These are phyloP conservation scores for Drosophila nr. medialis DNA, from an alignment of 2,888 invertebrate genomes.

Conservation along the genomic window DNA sequence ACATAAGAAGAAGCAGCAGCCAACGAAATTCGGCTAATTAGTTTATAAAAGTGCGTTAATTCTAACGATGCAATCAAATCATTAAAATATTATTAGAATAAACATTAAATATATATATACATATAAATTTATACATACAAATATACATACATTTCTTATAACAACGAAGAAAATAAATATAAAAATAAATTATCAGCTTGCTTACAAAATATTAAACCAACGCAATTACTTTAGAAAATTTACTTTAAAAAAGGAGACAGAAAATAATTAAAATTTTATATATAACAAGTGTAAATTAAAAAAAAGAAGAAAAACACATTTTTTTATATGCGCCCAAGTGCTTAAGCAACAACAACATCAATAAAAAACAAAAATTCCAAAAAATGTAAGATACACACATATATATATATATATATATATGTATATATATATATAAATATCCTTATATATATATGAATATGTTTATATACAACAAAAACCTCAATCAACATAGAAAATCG, in stretches of 20 bases:
- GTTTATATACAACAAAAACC: conserved; percentile 49
- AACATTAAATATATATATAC: conserved; percentile 26
- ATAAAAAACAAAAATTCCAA: conserved; percentile 16
- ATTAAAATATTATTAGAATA: conserved; percentile 43
- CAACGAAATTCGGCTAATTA: conserved; percentile 24
- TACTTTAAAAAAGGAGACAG: conserved; percentile 56
- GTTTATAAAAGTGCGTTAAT: conserved; percentile 63
- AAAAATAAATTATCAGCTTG: conserved; percentile 43
- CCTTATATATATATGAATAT: background rate
- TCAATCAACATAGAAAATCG: conserved; percentile 64
- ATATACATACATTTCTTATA: conserved; percentile 62
- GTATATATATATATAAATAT: background rate
- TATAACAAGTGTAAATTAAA: conserved; percentile 42
- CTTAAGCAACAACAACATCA: conserved; percentile 57
- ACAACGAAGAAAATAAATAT: conserved; percentile 44
- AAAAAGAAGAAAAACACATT: conserved; percentile 10
- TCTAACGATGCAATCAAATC: conserved; percentile 73
- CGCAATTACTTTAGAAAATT: conserved; percentile 74
- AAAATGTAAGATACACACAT: conserved; percentile 27
- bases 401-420: background rate
- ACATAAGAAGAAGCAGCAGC: conserved; percentile 12
- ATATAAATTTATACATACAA: conserved; percentile 40
- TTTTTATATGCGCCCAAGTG: conserved; percentile 74
- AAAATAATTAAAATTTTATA: conserved; percentile 17
- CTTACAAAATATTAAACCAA: conserved; percentile 53